These are phyloP conservation scores for Axea sp. DNA, from an alignment of 2,888 invertebrate species.

Conservation along the genomic window DNA sequence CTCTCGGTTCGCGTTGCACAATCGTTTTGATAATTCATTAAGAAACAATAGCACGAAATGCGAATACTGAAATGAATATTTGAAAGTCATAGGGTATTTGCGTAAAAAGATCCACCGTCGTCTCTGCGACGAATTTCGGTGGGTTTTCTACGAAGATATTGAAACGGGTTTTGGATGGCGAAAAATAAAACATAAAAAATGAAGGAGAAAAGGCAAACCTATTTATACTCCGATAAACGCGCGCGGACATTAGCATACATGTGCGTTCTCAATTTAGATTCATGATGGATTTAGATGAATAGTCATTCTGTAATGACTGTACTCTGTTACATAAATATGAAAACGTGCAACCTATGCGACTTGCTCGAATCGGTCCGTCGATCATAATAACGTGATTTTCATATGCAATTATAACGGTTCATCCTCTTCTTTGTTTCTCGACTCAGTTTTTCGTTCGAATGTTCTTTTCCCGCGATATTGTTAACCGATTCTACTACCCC, in stretches of 20 bases:
- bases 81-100: no score
- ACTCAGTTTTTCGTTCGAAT: no score
- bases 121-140: slow-evolving; percentile 10
- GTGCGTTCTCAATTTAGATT: slow-evolving; percentile 54
- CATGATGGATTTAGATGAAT: slow-evolving; percentile 51
- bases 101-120: neutral
- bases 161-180: slow-evolving; percentile 19
- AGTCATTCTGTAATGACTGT: slow-evolving; percentile 47
- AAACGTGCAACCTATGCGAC: slow-evolving; percentile 13
- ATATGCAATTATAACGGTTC: slow-evolving; percentile 29
- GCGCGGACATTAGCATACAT: slow-evolving; percentile 50
- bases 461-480: no score
- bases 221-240: slow-evolving; percentile 47
- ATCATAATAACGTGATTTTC: slow-evolving; percentile 37
- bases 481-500: no score
- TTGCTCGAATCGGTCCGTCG: slow-evolving; percentile 14
- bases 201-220: slow-evolving; percentile 4
- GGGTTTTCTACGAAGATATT: slow-evolving; percentile 11
- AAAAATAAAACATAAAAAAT: slow-evolving; percentile 10
- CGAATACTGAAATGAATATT: no score
- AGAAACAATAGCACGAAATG: no score
- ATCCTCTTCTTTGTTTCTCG: neutral
- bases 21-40: no score
- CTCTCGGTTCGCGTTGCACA: no score
- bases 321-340: slow-evolving; percentile 50